Evolutionary conservation across 2,888 invertebrate species (phyloP).

Genomic region (Sarcophaga variegata): DNA sequence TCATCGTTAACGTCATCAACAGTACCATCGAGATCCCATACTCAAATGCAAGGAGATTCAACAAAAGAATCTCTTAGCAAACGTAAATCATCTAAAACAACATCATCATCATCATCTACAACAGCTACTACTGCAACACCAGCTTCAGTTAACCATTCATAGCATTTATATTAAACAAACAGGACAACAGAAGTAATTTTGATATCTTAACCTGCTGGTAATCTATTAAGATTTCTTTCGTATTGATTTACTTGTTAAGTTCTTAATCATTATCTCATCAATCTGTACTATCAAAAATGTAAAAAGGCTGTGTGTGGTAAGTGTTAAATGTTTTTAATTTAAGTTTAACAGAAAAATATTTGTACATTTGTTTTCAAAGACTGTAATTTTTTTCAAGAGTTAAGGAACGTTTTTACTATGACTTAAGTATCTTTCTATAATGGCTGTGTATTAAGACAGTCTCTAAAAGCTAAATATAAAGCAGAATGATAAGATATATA

Average conservation of each 20-base stretch:
- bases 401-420: not conserved
- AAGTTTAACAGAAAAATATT: constrained; percentile 21
- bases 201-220: constrained; percentile 8
- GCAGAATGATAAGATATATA: too few species aligned
- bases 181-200: constrained; percentile 22
- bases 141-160: constrained; percentile 53
- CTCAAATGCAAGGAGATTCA: constrained; percentile 31
- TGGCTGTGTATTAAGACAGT: too few species aligned
- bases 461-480: too few species aligned
- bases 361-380: constrained; percentile 21
- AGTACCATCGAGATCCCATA: constrained; percentile 37
- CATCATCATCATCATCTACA: constrained; percentile 27
- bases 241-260: not conserved
- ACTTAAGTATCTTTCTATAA: too few species aligned
- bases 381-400: not conserved
- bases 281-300: constrained; percentile 55
- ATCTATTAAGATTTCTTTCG: constrained; percentile 23
- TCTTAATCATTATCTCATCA: constrained; percentile 26
- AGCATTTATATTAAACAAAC: constrained; percentile 58
- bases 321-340: constrained; percentile 52
- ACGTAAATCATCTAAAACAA: constrained; percentile 39
- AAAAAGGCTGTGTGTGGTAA: constrained; percentile 69
- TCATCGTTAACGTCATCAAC: constrained; percentile 18
- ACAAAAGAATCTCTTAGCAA: constrained; percentile 34
- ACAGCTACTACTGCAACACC: not conserved